Percentiles rank a stretch among this genome's conserved stretches.
These are phyloP conservation scores for Ceyx erithaca DNA, from an alignment of 2,797 vertebrate species.

Conservation along the genomic window DNA sequence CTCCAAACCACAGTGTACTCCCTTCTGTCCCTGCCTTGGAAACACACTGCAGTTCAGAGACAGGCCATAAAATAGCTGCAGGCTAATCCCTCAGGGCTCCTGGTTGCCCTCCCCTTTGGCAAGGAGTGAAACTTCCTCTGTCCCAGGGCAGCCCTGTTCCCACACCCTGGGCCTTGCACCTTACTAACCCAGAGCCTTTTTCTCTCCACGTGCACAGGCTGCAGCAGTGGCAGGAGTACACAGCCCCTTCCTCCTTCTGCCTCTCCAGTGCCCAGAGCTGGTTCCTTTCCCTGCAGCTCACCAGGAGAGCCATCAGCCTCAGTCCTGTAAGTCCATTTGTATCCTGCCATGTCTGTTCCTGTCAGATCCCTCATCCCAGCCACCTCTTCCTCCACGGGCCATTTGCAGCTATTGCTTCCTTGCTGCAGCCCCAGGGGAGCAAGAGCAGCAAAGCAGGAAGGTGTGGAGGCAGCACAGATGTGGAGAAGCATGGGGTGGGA, in stretches of 20 bases:
- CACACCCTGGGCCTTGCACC: neutral
- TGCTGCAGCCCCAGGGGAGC: neutral
- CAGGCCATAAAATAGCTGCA: neutral
- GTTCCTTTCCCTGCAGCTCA: neutral
- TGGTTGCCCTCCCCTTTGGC: neutral
- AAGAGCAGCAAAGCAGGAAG: neutral
- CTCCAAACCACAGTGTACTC: neutral
- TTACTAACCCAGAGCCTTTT: neutral
- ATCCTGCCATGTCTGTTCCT: neutral
- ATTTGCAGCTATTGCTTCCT: neutral
- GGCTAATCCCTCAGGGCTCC: neutral
- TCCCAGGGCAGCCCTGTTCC: neutral
- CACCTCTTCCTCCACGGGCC: neutral
- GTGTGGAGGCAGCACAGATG: neutral
- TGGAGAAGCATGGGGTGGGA: neutral
- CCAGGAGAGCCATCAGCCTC: neutral
- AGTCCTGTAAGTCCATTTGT: neutral
- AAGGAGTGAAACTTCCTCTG: conserved; percentile 2
- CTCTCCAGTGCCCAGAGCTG: neutral
- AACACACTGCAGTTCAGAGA: neutral
- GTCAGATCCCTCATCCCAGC: neutral
- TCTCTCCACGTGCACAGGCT: neutral
- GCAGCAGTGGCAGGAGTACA: neutral
- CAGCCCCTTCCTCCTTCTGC: neutral
- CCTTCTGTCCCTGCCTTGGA: neutral